phyloP scores from a whole-genome alignment of 2,797 vertebrate species.

The Onychomys torridus region DNA sequence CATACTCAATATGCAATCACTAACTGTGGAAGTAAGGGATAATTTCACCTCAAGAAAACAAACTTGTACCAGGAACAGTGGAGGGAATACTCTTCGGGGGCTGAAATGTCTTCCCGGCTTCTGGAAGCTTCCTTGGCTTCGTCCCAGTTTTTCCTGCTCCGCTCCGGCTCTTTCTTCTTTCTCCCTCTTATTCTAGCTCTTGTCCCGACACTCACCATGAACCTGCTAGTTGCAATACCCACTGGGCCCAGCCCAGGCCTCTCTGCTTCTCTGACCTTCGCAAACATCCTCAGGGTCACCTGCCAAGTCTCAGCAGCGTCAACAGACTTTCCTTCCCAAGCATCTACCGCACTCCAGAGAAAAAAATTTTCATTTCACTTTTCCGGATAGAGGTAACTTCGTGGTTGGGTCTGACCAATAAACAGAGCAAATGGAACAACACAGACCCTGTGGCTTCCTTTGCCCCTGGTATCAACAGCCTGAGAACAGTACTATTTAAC shows the following conservation, averaged over 20 bases:
- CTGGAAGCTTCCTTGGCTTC: neutral
- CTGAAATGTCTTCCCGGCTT: neutral
- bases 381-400: neutral
- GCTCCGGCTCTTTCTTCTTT: neutral
- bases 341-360: neutral
- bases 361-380: neutral
- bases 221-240: neutral
- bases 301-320: neutral
- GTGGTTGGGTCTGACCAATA: neutral
- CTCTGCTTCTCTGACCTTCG: neutral
- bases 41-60: neutral
- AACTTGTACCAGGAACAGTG: neutral
- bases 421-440: neutral
- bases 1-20: neutral
- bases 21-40: neutral
- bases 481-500: neutral
- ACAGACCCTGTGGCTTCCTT: neutral
- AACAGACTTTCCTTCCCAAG: neutral
- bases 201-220: neutral
- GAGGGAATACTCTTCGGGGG: neutral
- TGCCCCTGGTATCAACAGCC: neutral
- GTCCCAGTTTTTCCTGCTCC: neutral
- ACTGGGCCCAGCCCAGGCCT: neutral
- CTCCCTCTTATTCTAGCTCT: neutral
- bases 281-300: neutral